These are phyloP conservation scores for Colistium nudipinnis DNA, from an alignment of 2,113 vertebrate species.

Conservation along the genomic window DNA sequence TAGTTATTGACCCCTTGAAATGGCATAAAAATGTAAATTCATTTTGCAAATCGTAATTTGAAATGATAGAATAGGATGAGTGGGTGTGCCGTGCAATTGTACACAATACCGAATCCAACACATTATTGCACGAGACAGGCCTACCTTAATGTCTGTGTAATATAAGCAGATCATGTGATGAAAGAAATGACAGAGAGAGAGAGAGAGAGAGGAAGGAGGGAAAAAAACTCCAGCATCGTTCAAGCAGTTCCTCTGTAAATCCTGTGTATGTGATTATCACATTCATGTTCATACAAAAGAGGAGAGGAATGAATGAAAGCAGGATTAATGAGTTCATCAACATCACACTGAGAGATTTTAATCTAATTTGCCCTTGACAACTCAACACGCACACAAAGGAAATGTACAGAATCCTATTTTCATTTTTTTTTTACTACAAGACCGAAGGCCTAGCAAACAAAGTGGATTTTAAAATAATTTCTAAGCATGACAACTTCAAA, in stretches of 20 bases:
- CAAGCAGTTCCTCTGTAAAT: neutral
- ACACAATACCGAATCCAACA: neutral
- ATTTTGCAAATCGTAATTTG: too few species aligned
- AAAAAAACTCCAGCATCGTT: neutral
- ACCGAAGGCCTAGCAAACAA: neutral
- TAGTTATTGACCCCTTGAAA: too few species aligned
- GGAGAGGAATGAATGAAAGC: conserved; percentile 13
- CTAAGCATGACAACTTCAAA: neutral
- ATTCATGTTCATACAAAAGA: conserved; percentile 7
- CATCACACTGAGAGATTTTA: conserved; percentile 29
- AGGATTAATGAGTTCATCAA: conserved; percentile 48
- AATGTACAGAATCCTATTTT: neutral
- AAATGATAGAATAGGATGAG: too few species aligned
- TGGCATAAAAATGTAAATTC: too few species aligned
- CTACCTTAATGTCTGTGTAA: neutral
- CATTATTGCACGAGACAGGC: neutral
- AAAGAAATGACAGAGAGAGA: neutral
- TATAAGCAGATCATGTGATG: neutral
- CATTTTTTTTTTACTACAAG: too few species aligned
- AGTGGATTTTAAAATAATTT: neutral
- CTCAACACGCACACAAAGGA: neutral
- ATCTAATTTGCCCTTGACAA: conserved; percentile 29
- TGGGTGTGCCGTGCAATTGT: too few species aligned
- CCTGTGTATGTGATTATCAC: conserved; percentile 3
- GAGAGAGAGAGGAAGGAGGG: neutral